Evolutionary conservation across 1,140 invertebrate species (phyloP), one percentile per base, ranked within the genome.

Genomic region (Eumaeus atala): DNA sequence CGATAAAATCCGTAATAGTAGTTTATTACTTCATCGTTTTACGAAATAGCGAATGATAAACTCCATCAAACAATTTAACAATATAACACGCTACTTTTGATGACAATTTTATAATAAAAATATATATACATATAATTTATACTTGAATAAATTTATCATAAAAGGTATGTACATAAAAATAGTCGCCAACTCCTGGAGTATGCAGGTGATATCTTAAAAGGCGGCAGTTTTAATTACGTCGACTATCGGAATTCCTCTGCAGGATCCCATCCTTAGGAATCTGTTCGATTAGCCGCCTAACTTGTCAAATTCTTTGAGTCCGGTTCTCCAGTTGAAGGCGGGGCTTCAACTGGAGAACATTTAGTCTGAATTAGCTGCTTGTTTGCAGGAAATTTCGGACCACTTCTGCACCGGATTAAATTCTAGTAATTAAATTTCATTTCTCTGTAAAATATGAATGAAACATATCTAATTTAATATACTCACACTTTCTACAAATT

Each of bases 281-380:
- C 51, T 54, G 51, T 34, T 40, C 37, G 38, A 54, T 54, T 54
- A 33, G 51, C 51, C 51, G 38, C 38, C 51, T 42, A 54, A 54
- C 51, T 54, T 54, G 51, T 54, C 51, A 54, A 33, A 54, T 54
- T 54, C 51, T 47, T 51, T 34, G 38, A 54, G 38, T 36, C 28
- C 28, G 49, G 14, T n/a, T 0, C 12, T n/a, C n/a, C n/a, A n/a
- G n/a, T n/a, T n/a, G n/a, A n/a, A n/a, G n/a, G n/a, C n/a, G n/a
- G n/a, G 37, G 8, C 49, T 51, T 42, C 14, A 42, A 33, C 40
- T 34, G 38, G 51, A n/a, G 34, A 35, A 47, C 38, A 42, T 42
- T 54, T 54, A 54, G 33, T 44, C 51, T 54, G 38, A 54, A 35
- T 54, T 44, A 42, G 16, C 40, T 16, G 51, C 40, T 42, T 42